A percentile compares a stretch with the other conserved stretches of the same genome.
Conservation (phyloP, 2,797 vertebrate genomes). For the Lutra lutra region DNA sequence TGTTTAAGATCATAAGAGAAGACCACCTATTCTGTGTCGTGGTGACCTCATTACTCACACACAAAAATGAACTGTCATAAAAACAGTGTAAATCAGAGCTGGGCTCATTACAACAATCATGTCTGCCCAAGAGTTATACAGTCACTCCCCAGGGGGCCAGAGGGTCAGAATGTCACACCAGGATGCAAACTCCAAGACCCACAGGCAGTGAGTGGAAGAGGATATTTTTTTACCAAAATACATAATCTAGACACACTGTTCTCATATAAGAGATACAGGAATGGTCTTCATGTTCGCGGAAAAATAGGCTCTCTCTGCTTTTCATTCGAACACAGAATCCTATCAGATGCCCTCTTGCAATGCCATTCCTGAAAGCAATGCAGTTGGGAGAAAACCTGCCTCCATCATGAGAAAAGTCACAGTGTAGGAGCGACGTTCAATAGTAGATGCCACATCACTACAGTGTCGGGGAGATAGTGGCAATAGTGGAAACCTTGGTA, state of each 20-base stretch:
- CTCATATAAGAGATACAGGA: background rate
- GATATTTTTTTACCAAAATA: background rate
- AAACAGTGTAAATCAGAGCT: background rate
- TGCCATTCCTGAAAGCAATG: background rate
- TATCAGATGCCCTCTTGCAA: background rate
- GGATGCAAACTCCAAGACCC: background rate
- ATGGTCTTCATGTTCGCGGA: background rate
- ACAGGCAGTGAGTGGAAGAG: background rate
- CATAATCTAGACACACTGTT: background rate
- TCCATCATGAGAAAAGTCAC: background rate
- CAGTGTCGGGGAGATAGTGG: accelerated
- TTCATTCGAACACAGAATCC: background rate
- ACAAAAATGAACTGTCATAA: background rate
- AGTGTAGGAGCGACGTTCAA: accelerated
- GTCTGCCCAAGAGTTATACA: background rate
- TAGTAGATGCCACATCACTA: accelerated
- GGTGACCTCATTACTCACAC: background rate
- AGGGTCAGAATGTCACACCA: background rate
- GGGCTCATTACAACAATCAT: background rate
- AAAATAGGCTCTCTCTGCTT: background rate
- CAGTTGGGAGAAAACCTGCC: background rate
- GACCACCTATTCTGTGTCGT: background rate
- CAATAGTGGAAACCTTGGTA: background rate
- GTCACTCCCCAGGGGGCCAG: background rate
- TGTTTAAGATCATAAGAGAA: background rate